Evolutionary conservation across 2,888 invertebrate species (phyloP).

Genomic region (Pocota personata): DNA sequence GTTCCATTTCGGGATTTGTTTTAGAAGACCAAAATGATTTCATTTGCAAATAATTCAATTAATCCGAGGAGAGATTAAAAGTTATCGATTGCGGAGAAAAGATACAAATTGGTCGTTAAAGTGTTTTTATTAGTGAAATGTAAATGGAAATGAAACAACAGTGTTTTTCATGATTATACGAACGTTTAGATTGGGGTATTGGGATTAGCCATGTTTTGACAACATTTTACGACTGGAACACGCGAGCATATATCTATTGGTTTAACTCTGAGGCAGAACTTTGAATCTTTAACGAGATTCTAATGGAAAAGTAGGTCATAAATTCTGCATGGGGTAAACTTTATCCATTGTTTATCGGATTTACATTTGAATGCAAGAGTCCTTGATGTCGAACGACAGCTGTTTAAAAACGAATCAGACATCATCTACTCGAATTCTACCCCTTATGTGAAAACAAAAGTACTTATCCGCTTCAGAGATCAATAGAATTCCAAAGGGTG

Average conservation of each 20-base stretch:
- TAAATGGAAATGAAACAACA: neutral
- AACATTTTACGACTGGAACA: neutral
- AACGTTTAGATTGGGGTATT: neutral
- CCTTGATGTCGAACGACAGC: neutral
- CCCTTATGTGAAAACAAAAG: neutral
- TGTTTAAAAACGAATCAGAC: neutral
- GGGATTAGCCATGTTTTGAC: neutral
- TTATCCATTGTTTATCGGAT: no score
- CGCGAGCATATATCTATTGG: neutral
- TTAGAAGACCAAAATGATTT: slow-evolving; percentile 14
- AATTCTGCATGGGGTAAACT: no score
- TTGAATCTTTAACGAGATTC: no score
- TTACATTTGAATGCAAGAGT: no score
- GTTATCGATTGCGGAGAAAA: slow-evolving; percentile 26
- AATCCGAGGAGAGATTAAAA: slow-evolving; percentile 33
- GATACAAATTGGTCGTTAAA: slow-evolving; percentile 22
- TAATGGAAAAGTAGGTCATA: no score
- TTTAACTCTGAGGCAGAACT: no score
- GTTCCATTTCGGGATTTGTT: slow-evolving; percentile 6
- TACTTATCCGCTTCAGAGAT: neutral
- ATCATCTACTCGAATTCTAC: neutral
- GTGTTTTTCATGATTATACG: neutral
- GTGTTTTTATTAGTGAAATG: neutral
- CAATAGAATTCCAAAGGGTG: neutral
- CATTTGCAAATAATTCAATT: slow-evolving; percentile 50